Base-by-base conservation (phyloP, 2,888 invertebrate genomes). In the Ormyrus labotus region DNA sequence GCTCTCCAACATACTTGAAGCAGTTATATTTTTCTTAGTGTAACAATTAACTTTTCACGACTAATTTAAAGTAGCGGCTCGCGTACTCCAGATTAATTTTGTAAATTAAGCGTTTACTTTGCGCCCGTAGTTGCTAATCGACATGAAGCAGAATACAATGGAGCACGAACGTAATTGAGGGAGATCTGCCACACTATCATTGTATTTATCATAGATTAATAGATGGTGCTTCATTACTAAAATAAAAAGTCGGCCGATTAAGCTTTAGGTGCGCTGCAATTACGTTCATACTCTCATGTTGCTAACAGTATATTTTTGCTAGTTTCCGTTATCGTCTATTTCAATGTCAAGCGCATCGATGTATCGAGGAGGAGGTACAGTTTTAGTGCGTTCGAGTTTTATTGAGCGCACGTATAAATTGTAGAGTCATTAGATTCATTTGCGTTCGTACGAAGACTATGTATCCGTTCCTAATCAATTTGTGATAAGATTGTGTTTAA, bases 131-230 rank as follows among this genome's bases (percentile, higher is more conserved):
- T 60, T 19, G 19, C 60, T 60, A 34, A 34, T 34, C 2, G 34
- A 34, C 34, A 34, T 2, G 60, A 60, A 48, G 63, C 5, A 64
- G 48, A 10, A 0, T 50, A 48, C 47, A n/a, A 11, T n/a, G 10
- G 48, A 64, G n/a, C n/a, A 64, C n/a, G n/a, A 48, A 13, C 6
- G 13, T 47, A 48, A 64, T 48, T 48, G n/a, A 48, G 11, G 6
- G 9, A 64, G n/a, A 64, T 48, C 48, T 48, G 64, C 64, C 64
- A n/a, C 45, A 47, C 51, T 57, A 47, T 57, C 8, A 45, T 69
- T 69, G 57, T 57, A 69, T 69, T 89, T 48, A 69, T 57, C 55
- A 57, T 50, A 57, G 68, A 19, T 45, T 34, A 34, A 2, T 68
- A 68, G 67, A 53, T 53, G 53, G 34, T 68, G 67, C 67, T 68